phyloP scores from a whole-genome alignment of 1,140 invertebrate species.

The Brachionus asplanchnoidis region DNA sequence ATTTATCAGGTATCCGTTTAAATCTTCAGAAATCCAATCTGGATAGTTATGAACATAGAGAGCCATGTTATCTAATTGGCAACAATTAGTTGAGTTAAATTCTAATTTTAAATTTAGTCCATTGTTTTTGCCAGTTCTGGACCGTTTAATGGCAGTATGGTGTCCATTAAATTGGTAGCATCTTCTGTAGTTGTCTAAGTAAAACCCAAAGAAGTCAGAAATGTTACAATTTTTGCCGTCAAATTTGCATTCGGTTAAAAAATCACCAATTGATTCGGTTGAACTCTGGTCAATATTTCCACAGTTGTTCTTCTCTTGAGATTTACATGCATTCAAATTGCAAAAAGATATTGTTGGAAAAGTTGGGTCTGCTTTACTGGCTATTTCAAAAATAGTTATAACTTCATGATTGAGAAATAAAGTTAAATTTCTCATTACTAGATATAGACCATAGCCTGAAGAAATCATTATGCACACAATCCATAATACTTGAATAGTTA shows the following conservation, averaged over 20 bases:
- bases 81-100: background rate
- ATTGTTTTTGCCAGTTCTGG: background rate
- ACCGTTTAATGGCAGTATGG: background rate
- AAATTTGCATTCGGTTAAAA: background rate
- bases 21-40: background rate
- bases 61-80: background rate
- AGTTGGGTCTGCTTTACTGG: background rate
- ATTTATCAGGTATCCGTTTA: background rate
- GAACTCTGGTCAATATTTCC: background rate
- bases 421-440: background rate
- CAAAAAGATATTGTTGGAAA: conserved; percentile 31
- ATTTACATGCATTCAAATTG: background rate
- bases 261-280: background rate
- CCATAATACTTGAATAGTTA: background rate
- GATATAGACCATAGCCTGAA: background rate
- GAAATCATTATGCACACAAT: background rate
- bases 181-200: background rate
- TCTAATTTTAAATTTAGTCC: background rate
- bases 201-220: background rate
- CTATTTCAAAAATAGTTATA: background rate
- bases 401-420: conserved; percentile 8
- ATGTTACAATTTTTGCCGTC: background rate
- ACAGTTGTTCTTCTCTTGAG: background rate
- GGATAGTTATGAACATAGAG: conserved; percentile 6
- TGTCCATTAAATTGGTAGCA: background rate